phyloP scores from a whole-genome alignment of 2,888 invertebrate species.

The Byasa hedistus region DNA sequence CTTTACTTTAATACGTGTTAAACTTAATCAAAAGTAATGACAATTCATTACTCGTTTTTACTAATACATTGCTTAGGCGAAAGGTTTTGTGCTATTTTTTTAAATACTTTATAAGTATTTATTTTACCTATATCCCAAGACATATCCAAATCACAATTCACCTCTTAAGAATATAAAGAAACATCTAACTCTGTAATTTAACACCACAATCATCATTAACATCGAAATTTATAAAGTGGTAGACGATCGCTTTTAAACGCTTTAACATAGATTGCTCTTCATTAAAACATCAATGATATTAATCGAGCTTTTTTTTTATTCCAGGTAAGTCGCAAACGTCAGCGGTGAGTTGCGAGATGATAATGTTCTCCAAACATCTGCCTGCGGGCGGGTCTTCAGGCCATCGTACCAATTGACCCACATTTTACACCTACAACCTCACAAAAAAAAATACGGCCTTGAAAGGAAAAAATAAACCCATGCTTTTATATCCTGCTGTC shows the following conservation, averaged over 20 bases:
- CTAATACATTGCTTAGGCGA: too few relatives aligned
- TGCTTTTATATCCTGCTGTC: slow-evolving; percentile 26
- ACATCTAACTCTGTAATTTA: too few relatives aligned
- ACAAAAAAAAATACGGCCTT: slow-evolving; percentile 28
- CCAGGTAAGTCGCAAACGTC: slow-evolving; percentile 33
- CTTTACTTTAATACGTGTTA: not conserved
- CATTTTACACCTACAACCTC: slow-evolving; percentile 29
- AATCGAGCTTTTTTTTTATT: slow-evolving; percentile 29
- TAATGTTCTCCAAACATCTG: slow-evolving; percentile 32
- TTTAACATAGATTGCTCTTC: not conserved
- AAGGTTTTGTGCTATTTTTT: too few relatives aligned
- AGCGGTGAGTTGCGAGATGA: slow-evolving; percentile 28
- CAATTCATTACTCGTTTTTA: too few relatives aligned
- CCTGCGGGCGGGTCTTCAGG: slow-evolving; percentile 24
- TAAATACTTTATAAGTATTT: too few relatives aligned
- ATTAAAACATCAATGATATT: slow-evolving; percentile 9
- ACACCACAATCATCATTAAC: too few relatives aligned
- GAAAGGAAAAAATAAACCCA: slow-evolving; percentile 24
- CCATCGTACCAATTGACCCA: slow-evolving; percentile 31
- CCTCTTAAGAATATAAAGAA: too few relatives aligned
- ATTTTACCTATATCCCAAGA: too few relatives aligned
- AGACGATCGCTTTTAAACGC: slow-evolving; percentile 3
- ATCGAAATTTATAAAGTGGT: too few relatives aligned
- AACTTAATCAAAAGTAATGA: too few relatives aligned
- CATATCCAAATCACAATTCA: too few relatives aligned